Evolutionary conservation across 2,113 vertebrate species (phyloP).

Genomic region (Agapornis roseicollis): DNA sequence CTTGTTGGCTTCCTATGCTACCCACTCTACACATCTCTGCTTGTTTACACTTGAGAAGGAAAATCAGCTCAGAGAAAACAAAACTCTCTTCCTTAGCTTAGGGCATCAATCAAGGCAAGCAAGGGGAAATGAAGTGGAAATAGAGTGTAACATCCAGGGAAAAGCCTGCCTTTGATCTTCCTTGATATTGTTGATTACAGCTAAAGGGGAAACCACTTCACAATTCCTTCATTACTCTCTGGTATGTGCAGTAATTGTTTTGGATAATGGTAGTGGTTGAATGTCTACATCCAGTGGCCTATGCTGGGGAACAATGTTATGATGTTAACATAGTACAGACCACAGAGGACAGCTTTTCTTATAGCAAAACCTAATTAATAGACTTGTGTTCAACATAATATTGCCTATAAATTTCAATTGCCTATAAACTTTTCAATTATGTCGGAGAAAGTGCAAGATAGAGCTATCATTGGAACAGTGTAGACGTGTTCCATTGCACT

Average conservation of each 20-base stretch:
- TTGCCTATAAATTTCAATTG: background rate
- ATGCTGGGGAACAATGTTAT: background rate
- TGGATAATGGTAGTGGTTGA: background rate
- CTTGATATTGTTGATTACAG: conserved; percentile 1
- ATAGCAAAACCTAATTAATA: background rate
- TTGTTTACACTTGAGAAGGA: conserved; percentile 14
- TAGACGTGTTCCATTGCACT: background rate
- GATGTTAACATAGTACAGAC: background rate
- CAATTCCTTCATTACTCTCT: background rate
- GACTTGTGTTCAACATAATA: background rate
- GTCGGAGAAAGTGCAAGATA: background rate
- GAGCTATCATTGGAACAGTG: background rate
- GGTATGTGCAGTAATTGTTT: background rate
- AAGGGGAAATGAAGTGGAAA: conserved; percentile 47
- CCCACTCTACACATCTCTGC: background rate
- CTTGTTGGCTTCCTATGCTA: background rate
- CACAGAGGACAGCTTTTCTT: background rate
- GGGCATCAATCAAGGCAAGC: conserved; percentile 1
- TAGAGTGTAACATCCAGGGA: background rate
- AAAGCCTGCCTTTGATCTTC: conserved; percentile 30
- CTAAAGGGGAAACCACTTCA: background rate
- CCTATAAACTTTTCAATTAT: background rate
- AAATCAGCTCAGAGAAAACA: background rate
- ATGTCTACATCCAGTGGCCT: background rate
- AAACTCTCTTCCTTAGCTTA: background rate